Evolutionary conservation across 2,113 vertebrate genomes (phyloP), one percentile per base, ranked within the genome.

Genomic region (Synchiropus splendidus): DNA sequence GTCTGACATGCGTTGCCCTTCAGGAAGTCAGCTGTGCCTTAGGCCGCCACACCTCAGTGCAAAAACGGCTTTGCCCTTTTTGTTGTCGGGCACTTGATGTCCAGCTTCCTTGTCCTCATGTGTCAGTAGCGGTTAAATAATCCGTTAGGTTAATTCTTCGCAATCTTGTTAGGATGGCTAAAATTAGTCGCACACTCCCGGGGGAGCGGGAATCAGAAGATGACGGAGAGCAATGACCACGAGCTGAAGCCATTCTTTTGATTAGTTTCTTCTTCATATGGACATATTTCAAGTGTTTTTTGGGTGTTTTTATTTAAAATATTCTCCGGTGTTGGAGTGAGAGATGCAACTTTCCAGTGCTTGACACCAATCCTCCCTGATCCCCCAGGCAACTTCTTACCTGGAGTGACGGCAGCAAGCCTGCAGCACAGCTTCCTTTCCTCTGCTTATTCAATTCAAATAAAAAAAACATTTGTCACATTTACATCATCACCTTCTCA

Each of bases 331-430:
- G n/a, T n/a, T n/a, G n/a, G n/a, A n/a, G n/a, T n/a, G n/a, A n/a
- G n/a, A n/a, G n/a, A n/a, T n/a, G n/a, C n/a, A n/a, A n/a, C n/a
- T n/a, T n/a, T n/a, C n/a, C n/a, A 62, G 41, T 39, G 50, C 66
- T 50, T 42, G 69, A 69, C 60, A 69, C 70, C 84, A 89, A 89
- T 85, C 77, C 72, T 56, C 35, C 67, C 68, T 83, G 80, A 78
- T 86, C 78, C 83, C 82, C 71, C 67, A 73, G 78, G 77, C 78
- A 79, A 72, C 77, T 66, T 64, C 72, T 86, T 87, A 82, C 61
- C 68, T 58, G 54, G 63, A 33, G 53, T 42, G 58, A 85, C 80
- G 79, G 59, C 61, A 83, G 77, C 75, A 58, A 70, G 76, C 71
- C 45, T 57, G 55, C 75, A 75, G 75, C 52, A 31, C 37, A 18